Conservation (phyloP, 2,797 vertebrate genomes). For the Bradypus variegatus region DNA sequence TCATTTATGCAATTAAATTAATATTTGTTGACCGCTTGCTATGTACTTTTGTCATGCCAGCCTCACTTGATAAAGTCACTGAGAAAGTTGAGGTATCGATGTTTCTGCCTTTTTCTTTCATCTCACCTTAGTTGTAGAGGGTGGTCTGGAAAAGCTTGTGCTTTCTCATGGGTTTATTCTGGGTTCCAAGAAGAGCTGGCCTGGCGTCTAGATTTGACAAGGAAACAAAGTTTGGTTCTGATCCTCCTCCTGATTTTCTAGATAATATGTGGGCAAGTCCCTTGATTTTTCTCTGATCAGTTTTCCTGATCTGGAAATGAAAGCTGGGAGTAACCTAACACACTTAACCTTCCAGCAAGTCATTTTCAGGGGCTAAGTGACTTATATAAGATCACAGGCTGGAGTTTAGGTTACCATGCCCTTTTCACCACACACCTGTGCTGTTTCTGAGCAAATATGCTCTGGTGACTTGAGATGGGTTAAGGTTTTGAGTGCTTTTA, state of each 20-base stretch:
- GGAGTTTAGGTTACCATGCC: background rate
- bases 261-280: background rate
- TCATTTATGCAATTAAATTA: background rate
- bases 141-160: background rate
- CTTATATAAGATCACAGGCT: background rate
- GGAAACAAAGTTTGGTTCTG: background rate
- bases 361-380: background rate
- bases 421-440: background rate
- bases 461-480: background rate
- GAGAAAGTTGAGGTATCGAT: background rate
- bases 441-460: background rate
- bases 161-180: background rate
- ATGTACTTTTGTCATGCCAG: background rate
- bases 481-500: background rate
- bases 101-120: background rate
- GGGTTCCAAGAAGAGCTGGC: background rate
- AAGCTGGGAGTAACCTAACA: background rate
- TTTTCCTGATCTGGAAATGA: constrained; percentile 2
- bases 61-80: background rate
- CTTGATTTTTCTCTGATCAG: constrained; percentile 21
- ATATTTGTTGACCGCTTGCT: background rate
- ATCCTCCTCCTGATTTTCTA: background rate
- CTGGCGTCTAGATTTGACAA: background rate
- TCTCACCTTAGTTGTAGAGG: background rate
- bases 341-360: background rate